Evolutionary conservation across 2,797 vertebrate genomes (phyloP).

Genomic region (Neopelma chrysocephalum): DNA sequence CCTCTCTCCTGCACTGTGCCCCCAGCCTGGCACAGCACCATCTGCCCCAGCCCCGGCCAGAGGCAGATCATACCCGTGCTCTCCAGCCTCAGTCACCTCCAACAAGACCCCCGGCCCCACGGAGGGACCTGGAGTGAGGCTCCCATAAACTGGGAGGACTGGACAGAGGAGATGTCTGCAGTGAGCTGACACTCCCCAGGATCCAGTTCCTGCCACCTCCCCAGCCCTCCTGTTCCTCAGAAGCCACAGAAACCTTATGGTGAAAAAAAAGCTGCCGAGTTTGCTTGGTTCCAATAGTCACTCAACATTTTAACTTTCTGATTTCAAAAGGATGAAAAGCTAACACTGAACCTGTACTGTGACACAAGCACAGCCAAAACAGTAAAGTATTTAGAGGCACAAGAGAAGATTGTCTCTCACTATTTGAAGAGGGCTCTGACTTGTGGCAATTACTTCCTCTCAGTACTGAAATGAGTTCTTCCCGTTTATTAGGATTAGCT

Average conservation of each 20-base stretch:
- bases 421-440: neutral
- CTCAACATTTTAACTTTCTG: neutral
- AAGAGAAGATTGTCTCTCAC: neutral
- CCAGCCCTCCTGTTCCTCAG: neutral
- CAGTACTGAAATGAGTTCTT: neutral
- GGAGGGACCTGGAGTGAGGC: neutral
- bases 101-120: neutral
- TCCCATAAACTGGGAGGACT: neutral
- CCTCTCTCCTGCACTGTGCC: neutral
- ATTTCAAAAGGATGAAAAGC: neutral
- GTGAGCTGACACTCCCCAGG: neutral
- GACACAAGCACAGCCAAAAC: neutral
- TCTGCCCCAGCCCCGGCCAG: neutral
- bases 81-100: neutral
- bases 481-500: neutral
- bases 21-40: neutral
- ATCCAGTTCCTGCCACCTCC: neutral
- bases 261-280: neutral
- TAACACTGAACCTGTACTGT: neutral
- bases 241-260: neutral
- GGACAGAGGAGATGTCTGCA: neutral
- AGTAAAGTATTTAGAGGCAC: neutral
- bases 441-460: neutral
- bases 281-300: neutral
- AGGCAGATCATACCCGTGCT: neutral